Evolutionary conservation across 2,888 invertebrate genomes (phyloP).

Genomic region (Cheiracanthium punctorium): DNA sequence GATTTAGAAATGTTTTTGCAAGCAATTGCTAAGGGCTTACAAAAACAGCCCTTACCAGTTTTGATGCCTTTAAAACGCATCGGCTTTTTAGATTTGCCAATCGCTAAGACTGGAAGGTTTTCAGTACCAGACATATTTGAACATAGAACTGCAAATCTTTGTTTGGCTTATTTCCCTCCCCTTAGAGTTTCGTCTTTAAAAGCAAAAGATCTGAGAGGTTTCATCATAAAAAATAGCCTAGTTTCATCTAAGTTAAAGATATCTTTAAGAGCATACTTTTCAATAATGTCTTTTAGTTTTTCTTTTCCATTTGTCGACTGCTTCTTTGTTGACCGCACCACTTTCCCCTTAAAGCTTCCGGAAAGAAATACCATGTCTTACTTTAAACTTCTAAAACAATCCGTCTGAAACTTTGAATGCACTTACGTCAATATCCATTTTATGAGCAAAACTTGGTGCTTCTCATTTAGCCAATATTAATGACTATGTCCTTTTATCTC

Average conservation of each 20-base stretch:
- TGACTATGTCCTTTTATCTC: too few species aligned
- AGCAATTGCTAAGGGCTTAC: too few species aligned
- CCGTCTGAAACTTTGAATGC: too few species aligned
- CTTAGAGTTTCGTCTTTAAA: neutral
- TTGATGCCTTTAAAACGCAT: neutral
- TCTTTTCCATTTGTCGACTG: neutral
- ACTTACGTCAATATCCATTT: too few species aligned
- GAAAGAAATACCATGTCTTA: neutral
- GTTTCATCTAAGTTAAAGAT: neutral
- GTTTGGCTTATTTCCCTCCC: neutral
- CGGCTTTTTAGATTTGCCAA: neutral
- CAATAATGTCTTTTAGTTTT: neutral
- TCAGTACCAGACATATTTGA: slow-evolving; percentile 2
- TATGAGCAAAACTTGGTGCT: too few species aligned
- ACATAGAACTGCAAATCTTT: neutral
- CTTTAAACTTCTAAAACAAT: neutral
- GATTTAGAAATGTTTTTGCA: neutral
- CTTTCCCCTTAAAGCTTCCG: neutral
- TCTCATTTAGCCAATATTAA: too few species aligned
- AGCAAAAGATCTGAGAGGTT: neutral
- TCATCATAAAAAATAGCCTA: too few species aligned
- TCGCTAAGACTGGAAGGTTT: neutral
- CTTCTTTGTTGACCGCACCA: neutral
- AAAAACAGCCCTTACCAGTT: too few species aligned
- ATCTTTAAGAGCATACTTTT: neutral